Conservation (phyloP, 1,140 invertebrate species). For the Odontomachus brunneus region DNA sequence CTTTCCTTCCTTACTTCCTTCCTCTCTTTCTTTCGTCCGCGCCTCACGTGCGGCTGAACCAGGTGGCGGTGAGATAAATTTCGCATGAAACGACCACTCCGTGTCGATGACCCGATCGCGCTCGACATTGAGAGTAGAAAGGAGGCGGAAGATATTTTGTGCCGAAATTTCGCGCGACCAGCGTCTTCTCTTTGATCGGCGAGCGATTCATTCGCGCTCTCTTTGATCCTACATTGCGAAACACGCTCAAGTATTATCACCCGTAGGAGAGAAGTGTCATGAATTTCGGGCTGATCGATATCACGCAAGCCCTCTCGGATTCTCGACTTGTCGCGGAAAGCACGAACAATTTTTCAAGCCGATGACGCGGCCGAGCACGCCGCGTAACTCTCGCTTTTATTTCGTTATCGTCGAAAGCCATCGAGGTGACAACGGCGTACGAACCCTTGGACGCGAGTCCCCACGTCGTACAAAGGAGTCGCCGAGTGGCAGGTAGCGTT, state of each 20-base stretch:
- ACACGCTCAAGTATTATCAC: not conserved
- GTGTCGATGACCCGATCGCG: conserved; percentile 67
- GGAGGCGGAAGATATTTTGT: not conserved
- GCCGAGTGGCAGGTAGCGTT: conserved; percentile 47
- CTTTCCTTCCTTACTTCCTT: not conserved
- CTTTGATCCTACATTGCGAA: not conserved
- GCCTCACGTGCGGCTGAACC: not conserved
- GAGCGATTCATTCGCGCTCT: conserved; percentile 23
- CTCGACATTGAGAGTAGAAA: conserved; percentile 11
- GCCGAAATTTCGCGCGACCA: conserved; percentile 19
- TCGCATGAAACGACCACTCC: conserved; percentile 68
- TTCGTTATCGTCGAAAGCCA: not conserved
- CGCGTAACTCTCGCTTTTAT: not conserved
- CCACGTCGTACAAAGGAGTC: conserved; percentile 17
- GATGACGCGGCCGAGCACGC: no score
- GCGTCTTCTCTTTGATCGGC: conserved; percentile 11
- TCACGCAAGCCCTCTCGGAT: no score
- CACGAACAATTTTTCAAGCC: no score
- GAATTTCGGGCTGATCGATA: no score
- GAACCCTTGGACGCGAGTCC: conserved; percentile 2
- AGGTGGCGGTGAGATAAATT: conserved; percentile 68
- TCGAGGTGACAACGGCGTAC: not conserved
- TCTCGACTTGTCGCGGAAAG: no score
- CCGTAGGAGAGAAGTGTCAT: no score
- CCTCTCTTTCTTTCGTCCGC: not conserved